These are phyloP conservation scores for Cheilosia soror DNA, from an alignment of 2,888 invertebrate genomes.

Conservation along the genomic window DNA sequence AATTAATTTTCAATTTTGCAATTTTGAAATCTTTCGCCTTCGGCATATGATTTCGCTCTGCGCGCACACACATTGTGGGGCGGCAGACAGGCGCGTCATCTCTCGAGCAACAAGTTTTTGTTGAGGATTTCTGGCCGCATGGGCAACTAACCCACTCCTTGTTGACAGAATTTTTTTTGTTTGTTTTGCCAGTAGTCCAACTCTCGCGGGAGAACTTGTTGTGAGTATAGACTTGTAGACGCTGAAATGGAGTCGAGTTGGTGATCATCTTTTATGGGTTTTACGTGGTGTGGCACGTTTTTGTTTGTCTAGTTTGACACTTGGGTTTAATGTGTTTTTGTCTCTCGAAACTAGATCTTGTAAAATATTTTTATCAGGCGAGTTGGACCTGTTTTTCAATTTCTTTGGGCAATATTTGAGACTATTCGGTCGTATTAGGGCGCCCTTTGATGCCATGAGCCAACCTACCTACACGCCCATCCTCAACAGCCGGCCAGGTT, in stretches of 20 bases:
- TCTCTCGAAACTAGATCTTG: background rate
- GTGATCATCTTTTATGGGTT: slow-evolving; percentile 11
- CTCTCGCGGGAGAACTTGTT: slow-evolving; percentile 63
- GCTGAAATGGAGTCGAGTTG: slow-evolving; percentile 36
- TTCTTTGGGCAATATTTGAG: background rate
- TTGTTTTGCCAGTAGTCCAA: background rate
- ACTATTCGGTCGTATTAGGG: no score
- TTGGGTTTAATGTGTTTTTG: background rate
- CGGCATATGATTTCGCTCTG: slow-evolving; percentile 33
- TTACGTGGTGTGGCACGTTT: slow-evolving; percentile 16
- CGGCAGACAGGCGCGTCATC: slow-evolving; percentile 5
- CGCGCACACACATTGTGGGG: background rate
- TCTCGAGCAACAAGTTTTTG: slow-evolving; percentile 39
- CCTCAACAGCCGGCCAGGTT: no score
- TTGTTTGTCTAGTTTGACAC: slow-evolving; percentile 19
- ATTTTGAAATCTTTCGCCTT: slow-evolving; percentile 27
- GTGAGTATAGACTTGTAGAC: slow-evolving; percentile 51
- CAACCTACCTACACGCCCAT: no score
- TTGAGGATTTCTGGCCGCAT: slow-evolving; percentile 19
- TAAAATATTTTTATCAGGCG: background rate
- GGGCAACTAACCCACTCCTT: slow-evolving; percentile 69
- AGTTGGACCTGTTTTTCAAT: background rate
- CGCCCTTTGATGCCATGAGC: no score
- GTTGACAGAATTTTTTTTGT: background rate
- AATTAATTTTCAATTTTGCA: slow-evolving; percentile 66